Conservation (phyloP, 2,797 vertebrate species). For the Anguilla obscura region DNA sequence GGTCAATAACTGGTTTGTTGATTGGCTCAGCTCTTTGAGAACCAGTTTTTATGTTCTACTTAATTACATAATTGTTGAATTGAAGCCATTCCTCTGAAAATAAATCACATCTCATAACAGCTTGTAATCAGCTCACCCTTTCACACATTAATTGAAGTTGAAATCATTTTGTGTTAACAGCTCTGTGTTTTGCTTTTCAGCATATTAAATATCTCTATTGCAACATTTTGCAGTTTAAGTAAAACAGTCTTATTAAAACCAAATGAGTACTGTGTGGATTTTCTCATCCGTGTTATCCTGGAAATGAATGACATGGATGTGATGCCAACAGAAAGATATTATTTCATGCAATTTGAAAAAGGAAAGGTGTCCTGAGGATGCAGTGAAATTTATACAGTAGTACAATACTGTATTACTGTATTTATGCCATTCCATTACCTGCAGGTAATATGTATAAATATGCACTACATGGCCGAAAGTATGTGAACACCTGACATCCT, state of each 20-base stretch:
- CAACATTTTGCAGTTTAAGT: neutral
- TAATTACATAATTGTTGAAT: neutral
- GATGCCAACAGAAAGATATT: neutral
- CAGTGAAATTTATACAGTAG: neutral
- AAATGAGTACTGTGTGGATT: neutral
- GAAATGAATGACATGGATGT: neutral
- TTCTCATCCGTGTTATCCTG: neutral
- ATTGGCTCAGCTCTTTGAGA: neutral
- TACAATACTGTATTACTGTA: too few species aligned
- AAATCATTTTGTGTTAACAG: neutral
- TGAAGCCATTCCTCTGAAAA: neutral
- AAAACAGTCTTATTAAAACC: neutral
- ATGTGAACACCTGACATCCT: too few species aligned
- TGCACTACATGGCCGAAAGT: too few species aligned
- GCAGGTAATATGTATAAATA: too few species aligned
- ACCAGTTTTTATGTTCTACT: neutral
- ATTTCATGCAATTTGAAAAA: neutral
- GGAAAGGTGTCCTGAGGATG: neutral
- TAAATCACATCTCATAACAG: neutral
- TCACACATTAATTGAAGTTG: neutral
- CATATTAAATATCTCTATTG: neutral
- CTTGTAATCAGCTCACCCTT: neutral
- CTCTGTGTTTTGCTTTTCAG: neutral
- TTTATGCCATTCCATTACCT: too few species aligned
- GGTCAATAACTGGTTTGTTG: neutral